These are phyloP conservation scores for Echiichthys vipera DNA, from an alignment of 2,797 vertebrate genomes.

Conservation along the genomic window DNA sequence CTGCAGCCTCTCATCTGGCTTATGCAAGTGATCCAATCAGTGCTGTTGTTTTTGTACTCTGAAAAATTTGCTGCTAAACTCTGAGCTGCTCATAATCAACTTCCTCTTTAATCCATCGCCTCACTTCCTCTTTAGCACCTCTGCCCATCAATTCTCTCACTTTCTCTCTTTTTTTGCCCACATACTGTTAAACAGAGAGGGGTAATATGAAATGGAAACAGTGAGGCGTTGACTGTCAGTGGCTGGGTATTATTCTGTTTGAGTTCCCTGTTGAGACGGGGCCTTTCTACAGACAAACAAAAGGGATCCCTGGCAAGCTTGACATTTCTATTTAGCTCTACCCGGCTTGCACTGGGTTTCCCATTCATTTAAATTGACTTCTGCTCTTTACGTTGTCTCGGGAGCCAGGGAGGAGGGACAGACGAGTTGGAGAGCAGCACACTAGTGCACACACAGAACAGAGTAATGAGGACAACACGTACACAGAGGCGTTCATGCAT, in stretches of 20 bases:
- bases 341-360: constrained; percentile 51
- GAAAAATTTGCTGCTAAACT: constrained; percentile 28
- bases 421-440: constrained; percentile 9
- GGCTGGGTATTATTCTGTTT: constrained; percentile 61
- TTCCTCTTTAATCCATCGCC: constrained; percentile 24
- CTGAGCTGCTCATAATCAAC: constrained; percentile 23
- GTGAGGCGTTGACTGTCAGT: constrained; percentile 61
- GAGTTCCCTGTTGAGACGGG: constrained; percentile 56
- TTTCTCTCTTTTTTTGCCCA: constrained; percentile 2
- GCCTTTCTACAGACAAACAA: constrained; percentile 77
- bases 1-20: constrained; percentile 13
- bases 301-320: constrained; percentile 69
- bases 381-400: constrained; percentile 65
- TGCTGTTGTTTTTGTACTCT: background rate
- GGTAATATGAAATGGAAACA: constrained; percentile 55
- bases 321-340: constrained; percentile 83
- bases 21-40: constrained; percentile 21
- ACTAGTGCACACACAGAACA: background rate
- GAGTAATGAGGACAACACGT: background rate
- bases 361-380: constrained; percentile 79
- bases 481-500: background rate
- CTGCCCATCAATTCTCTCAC: constrained; percentile 9
- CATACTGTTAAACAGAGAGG: constrained; percentile 36
- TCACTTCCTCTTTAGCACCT: constrained; percentile 19
- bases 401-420: constrained; percentile 18